Evolutionary conservation across 2,113 vertebrate genomes (phyloP).

Genomic region (Paedocypris sp.): DNA sequence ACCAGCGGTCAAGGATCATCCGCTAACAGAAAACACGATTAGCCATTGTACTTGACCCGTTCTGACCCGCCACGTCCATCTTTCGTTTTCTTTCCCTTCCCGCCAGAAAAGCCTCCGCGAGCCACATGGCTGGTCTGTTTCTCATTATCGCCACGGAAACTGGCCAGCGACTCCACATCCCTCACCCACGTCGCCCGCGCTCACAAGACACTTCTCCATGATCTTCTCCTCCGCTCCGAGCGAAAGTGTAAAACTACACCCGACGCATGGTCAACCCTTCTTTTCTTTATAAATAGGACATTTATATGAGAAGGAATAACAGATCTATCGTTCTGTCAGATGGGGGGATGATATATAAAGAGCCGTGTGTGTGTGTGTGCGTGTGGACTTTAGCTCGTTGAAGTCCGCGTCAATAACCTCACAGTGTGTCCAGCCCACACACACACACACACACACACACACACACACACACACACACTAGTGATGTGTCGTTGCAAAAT

Average conservation of each 20-base stretch:
- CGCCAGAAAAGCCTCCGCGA: background rate
- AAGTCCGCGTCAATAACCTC: constrained; percentile 19
- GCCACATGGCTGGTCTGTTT: constrained; percentile 21
- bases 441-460: constrained; percentile 16
- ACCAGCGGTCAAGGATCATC: too few relatives aligned
- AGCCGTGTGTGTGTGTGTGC: constrained; percentile 16
- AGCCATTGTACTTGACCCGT: background rate
- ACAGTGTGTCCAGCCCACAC: constrained; percentile 10
- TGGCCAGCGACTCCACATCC: background rate
- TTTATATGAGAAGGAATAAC: constrained; percentile 24
- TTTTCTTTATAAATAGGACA: background rate
- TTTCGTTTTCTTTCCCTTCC: background rate
- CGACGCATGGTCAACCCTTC: constrained; percentile 15
- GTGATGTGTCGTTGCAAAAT: too few relatives aligned
- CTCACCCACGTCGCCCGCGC: constrained; percentile 21
- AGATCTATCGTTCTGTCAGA: constrained; percentile 12
- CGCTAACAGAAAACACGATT: too few relatives aligned
- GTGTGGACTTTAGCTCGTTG: constrained; percentile 9
- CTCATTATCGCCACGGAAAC: constrained; percentile 26
- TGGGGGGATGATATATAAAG: constrained; percentile 11
- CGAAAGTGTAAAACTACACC: constrained; percentile 18
- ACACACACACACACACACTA: constrained; percentile 13
- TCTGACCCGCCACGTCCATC: background rate
- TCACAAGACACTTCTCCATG: constrained; percentile 23
- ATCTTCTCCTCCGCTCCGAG: background rate